Percentiles rank a stretch among this genome's conserved stretches.
Evolutionary conservation across 1,140 invertebrate genomes (phyloP).

Genomic region (Macrotrachela quadricornifera): DNA sequence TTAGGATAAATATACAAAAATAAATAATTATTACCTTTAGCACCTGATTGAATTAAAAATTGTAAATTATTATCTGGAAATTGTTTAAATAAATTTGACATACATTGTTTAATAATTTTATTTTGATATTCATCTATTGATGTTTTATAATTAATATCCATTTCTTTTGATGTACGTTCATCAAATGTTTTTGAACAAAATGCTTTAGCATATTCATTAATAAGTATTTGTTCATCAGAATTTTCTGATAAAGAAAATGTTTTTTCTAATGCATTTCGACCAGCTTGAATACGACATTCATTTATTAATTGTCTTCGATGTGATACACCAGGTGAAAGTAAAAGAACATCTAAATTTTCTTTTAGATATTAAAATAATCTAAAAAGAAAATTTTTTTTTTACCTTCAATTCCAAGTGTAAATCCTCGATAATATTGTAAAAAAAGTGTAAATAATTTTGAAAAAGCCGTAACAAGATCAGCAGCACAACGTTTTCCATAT

Average conservation of each 20-base stretch:
- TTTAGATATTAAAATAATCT: conserved; percentile 9
- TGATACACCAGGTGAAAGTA: not conserved
- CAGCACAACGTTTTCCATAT: conserved; percentile 66
- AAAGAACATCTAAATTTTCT: not conserved
- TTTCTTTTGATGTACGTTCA: conserved; percentile 45
- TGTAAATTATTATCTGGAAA: conserved; percentile 90
- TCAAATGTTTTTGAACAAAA: conserved; percentile 35
- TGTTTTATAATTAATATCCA: conserved; percentile 68
- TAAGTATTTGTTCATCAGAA: conserved; percentile 19
- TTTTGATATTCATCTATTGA: conserved; percentile 62
- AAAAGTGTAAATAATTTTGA: conserved; percentile 72
- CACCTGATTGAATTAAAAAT: conserved; percentile 89
- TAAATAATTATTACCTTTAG: conserved; percentile 65
- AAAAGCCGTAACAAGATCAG: conserved; percentile 59
- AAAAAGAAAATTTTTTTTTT: conserved; percentile 20
- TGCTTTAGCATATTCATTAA: conserved; percentile 43
- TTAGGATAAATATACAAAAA: not conserved
- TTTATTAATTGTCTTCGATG: not conserved
- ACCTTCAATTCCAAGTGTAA: conserved; percentile 80
- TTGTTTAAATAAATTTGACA: conserved; percentile 52
- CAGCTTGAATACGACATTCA: not conserved
- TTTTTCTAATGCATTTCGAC: not conserved
- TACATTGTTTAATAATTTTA: conserved; percentile 62
- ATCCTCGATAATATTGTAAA: conserved; percentile 59
- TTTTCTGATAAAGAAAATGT: conserved; percentile 46